These are phyloP conservation scores for Drosophila erecta DNA, from an alignment of 1,140 invertebrate genomes.

Conservation along the genomic window DNA sequence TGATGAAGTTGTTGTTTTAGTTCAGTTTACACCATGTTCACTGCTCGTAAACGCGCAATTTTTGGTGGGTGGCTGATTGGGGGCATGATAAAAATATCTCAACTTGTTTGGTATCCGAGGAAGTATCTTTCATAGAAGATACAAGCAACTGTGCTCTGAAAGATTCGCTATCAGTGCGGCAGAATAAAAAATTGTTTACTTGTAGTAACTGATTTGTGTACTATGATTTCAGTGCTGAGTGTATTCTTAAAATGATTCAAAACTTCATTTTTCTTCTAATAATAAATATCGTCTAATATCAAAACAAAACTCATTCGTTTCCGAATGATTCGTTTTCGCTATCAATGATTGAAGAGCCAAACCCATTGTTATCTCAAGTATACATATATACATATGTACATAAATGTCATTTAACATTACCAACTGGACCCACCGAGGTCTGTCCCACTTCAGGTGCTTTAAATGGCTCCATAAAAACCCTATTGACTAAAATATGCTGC, in stretches of 20 bases:
- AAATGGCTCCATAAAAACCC: not conserved
- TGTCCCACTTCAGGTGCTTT: not conserved
- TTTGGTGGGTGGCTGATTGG: constrained; percentile 12
- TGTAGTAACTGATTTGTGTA: no score
- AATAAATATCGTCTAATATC: no score
- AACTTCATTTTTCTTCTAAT: no score
- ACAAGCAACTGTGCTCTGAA: not conserved
- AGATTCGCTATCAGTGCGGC: no score
- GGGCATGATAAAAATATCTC: constrained; percentile 22
- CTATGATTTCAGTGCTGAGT: no score
- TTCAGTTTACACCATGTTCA: constrained; percentile 29
- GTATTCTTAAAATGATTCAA: no score
- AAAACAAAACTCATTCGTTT: no score
- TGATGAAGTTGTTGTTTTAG: constrained; percentile 15
- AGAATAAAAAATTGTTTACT: no score
- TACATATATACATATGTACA: not conserved
- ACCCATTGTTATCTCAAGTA: not conserved
- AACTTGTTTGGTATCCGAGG: constrained; percentile 9
- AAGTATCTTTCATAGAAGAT: not conserved
- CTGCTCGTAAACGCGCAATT: constrained; percentile 25
- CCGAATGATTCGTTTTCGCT: not conserved
- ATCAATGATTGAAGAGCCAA: constrained; percentile 1
- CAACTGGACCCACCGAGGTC: not conserved
- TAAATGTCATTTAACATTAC: not conserved
- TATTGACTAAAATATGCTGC: constrained; percentile 2